A percentile compares a stretch with the other conserved stretches of the same genome.
phyloP scores from a whole-genome alignment of 1,140 invertebrate genomes.

The Trigoniulus corallinus region DNA sequence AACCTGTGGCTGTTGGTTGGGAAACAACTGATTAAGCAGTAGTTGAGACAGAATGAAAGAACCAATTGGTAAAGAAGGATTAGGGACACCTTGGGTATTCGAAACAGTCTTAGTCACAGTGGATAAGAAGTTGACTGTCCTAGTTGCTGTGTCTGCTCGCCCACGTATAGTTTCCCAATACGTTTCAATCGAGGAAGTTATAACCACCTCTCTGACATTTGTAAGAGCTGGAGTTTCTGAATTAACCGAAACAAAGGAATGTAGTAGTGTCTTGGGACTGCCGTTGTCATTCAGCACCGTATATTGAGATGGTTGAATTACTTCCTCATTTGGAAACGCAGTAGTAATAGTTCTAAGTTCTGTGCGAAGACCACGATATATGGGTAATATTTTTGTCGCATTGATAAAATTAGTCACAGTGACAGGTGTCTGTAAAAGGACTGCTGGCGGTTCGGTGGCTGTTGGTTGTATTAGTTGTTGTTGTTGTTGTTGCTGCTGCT shows the following conservation, averaged over 20 bases:
- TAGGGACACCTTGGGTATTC: background rate
- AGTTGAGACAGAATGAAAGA: constrained; percentile 6
- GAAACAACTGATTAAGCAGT: constrained; percentile 9
- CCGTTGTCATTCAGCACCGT: background rate
- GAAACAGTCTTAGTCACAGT: background rate
- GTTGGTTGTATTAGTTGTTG: background rate
- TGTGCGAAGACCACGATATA: constrained; percentile 4
- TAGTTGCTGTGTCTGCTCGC: background rate
- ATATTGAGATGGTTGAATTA: constrained; percentile 4
- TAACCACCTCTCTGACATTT: constrained; percentile 4
- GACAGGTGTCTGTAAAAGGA: background rate
- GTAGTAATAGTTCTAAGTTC: constrained; percentile 6
- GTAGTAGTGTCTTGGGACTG: background rate
- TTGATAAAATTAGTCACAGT: constrained; percentile 6
- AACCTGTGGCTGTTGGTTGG: constrained; percentile 7
- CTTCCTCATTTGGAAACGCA: background rate
- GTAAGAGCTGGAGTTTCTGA: background rate
- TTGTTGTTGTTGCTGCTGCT: background rate
- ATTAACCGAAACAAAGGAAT: background rate
- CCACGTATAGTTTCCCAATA: background rate
- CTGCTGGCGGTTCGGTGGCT: background rate
- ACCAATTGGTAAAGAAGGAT: constrained; percentile 1
- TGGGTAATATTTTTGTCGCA: constrained; percentile 6
- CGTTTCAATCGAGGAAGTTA: constrained; percentile 6
- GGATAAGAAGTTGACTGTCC: background rate